Base-by-base conservation (phyloP, 2,888 invertebrate genomes). In the Drosophila suboccidentalis region DNA sequence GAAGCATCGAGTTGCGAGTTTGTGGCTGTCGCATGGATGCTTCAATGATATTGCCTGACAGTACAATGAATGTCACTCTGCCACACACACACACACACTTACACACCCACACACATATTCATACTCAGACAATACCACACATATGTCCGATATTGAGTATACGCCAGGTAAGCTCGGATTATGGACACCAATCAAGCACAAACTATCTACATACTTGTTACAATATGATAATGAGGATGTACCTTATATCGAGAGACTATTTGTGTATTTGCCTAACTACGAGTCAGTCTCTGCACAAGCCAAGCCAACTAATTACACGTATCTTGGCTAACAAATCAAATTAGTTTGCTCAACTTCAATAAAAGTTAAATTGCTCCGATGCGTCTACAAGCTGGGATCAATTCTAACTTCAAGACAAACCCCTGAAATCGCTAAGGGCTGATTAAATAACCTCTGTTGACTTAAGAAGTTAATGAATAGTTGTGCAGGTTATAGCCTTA, bases 241-340 rank as follows among this genome's bases (percentile, higher is more conserved):
- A 38, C 49, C 29, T 3, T 5, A 19, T 13, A 4, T 19, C 2
- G 34, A 49, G 32, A 34, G 32, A 34, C 17, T 15, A 11, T 32
- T 9, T 26, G 9, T 17, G 19, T 55, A 55, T 55, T 55, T 44
- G 44, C 44, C 55, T 22, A 55, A 34, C 13, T 29, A 19, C 13
- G 17, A 54, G 54, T 41, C 41, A 41, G 5, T 41, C 13, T 29
- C 46, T 19, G 36, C 44, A 15, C 11, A 49, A 59, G 44, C 43
- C 49, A 58, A 22, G 46, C 53, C 50, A 64, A 71, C 78, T 74
- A 78, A 78, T 78, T 78, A 74, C 58, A 9, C 46, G 65, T 77
- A 72, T 76, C 76, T 72, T 8, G 43, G 68, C 69, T 57, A 77
- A 77, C 77, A 77, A 76, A 76, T 76, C 73, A 76, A 77, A 77